phyloP scores from a whole-genome alignment of 92 coral and sea anemone genomes.

The Zoanthus gigantus region DNA sequence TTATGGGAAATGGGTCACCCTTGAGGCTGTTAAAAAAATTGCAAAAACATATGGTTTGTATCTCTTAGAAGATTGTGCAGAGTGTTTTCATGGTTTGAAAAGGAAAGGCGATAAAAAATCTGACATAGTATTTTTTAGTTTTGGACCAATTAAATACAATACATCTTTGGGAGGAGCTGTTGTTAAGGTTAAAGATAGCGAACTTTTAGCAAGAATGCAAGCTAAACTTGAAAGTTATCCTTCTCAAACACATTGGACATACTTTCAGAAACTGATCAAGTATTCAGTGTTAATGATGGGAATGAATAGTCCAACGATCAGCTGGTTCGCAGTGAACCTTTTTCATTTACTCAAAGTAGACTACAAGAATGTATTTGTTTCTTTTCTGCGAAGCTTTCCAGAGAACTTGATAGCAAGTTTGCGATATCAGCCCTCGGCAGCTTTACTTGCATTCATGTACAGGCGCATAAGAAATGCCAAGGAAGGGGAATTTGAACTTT shows the following conservation, averaged over 20 bases:
- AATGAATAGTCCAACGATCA: constrained; percentile 65
- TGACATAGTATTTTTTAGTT: constrained; percentile 88
- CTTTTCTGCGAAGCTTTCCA: constrained; percentile 93
- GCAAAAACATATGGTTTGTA: constrained; percentile 75
- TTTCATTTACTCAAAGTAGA: constrained; percentile 65
- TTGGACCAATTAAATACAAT: constrained; percentile 92
- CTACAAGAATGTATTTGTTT: constrained; percentile 81
- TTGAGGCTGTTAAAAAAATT: constrained; percentile 74
- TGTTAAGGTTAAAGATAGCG: constrained; percentile 69
- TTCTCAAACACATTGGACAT: constrained; percentile 73
- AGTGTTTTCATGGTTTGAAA: constrained; percentile 89
- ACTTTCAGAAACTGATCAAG: constrained; percentile 68
- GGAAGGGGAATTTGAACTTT: constrained; percentile 66
- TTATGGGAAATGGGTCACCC: constrained; percentile 93
- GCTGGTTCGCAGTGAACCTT: constrained; percentile 50
- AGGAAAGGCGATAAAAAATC: constrained; percentile 79
- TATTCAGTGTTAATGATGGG: constrained; percentile 82
- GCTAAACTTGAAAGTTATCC: constrained; percentile 76
- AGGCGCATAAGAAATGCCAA: constrained; percentile 69
- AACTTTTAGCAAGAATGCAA: constrained; percentile 81
- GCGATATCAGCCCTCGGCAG: constrained; percentile 85
- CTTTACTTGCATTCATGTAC: constrained; percentile 81
- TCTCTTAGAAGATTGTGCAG: constrained; percentile 96
- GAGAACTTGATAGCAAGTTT: constrained; percentile 70
- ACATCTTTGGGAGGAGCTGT: constrained; percentile 94